phyloP scores from a whole-genome alignment of 2,113 vertebrate genomes.

The Cyprinodon variegatus region DNA sequence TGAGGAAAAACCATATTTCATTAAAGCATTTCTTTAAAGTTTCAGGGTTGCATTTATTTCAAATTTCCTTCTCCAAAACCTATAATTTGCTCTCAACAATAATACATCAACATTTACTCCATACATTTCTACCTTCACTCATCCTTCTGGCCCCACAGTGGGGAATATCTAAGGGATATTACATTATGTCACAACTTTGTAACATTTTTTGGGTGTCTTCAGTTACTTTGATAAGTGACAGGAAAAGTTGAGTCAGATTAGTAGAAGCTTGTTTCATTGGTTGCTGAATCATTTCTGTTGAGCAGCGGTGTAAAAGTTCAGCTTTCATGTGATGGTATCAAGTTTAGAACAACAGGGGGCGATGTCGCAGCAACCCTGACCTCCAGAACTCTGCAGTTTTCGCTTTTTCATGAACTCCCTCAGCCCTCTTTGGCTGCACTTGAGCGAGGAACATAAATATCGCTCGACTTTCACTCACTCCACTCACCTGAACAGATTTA shows the following conservation, averaged over 20 bases:
- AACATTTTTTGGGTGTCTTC: not conserved
- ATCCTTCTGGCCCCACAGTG: not conserved
- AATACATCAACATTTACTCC: no score
- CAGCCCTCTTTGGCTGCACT: conserved; percentile 7
- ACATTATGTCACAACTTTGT: conserved; percentile 16
- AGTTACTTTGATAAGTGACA: not conserved
- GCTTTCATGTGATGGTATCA: not conserved
- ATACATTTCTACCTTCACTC: not conserved
- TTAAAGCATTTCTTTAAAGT: no score
- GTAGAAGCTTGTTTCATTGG: not conserved
- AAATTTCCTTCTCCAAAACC: no score
- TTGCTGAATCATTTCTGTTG: not conserved
- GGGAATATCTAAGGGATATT: not conserved
- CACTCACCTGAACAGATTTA: conserved; percentile 23
- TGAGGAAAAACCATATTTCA: no score
- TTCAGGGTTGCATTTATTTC: no score
- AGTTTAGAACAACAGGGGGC: conserved; percentile 64
- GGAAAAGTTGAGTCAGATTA: conserved; percentile 7
- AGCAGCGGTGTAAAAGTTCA: not conserved
- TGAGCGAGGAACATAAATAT: conserved; percentile 41
- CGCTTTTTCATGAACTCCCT: not conserved
- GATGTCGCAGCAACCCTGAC: conserved; percentile 20
- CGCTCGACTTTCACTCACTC: conserved; percentile 21
- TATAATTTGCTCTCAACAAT: no score
- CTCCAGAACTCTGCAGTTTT: not conserved